Conservation (phyloP, 2,888 invertebrate genomes). For the Oscheius myriophilus region DNA sequence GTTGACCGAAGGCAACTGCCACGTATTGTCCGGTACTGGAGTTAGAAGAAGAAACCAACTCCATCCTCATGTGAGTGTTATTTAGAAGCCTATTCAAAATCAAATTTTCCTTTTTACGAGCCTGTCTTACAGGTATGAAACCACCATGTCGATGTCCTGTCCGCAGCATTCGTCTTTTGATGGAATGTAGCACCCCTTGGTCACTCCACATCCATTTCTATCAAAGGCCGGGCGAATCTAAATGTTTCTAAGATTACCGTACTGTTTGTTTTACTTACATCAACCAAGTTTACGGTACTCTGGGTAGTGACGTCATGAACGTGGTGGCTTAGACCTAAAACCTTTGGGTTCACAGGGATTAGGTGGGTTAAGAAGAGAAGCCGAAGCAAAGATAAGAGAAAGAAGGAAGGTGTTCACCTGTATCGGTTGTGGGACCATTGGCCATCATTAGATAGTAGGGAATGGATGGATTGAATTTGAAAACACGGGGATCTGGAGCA, state of each 20-base stretch:
- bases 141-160: constrained; percentile 22
- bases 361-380: constrained; percentile 8
- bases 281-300: not conserved
- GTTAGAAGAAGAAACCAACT: not conserved
- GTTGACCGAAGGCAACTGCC: constrained; percentile 15
- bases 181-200: constrained; percentile 51
- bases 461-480: constrained; percentile 3
- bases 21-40: constrained; percentile 12
- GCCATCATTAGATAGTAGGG: constrained; percentile 25
- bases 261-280: not conserved
- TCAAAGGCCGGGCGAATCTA: constrained; percentile 37
- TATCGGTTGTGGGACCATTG: constrained; percentile 14
- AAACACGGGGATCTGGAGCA: constrained; percentile 7
- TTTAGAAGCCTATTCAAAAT: constrained; percentile 3
- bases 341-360: not conserved
- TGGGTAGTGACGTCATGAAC: constrained; percentile 11
- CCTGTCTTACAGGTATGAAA: constrained; percentile 11
- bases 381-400: not conserved
- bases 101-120: no score
- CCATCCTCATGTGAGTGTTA: constrained; percentile 20
- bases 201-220: constrained; percentile 41
- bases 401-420: constrained; percentile 4
- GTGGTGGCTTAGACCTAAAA: constrained; percentile 17
- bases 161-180: constrained; percentile 28
- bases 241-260: not conserved